Base-by-base conservation (phyloP, 2,113 vertebrate species). In the Syngnathus floridae region DNA sequence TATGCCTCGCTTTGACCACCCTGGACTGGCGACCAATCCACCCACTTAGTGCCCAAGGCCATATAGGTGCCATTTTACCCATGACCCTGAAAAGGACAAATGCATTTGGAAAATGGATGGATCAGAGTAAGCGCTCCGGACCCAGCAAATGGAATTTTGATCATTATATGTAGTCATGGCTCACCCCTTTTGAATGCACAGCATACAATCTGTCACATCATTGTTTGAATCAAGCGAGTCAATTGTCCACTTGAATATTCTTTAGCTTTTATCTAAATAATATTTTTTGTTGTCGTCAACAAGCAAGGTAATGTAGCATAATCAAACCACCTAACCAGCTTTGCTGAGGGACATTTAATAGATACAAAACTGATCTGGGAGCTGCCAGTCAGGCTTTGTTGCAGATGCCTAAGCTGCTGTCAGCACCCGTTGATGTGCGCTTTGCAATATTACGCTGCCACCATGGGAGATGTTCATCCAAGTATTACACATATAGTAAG, bases 311-410 rank as follows among this genome's bases (percentile, higher is more conserved):
- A 26, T 26, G 26, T 26, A 26, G 26, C 26, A 26, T n/a, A 55
- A 71, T 0, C 62, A 51, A 62, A 78, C 63, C 75, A 83, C 79
- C 45, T 71, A 63, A 10, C 78, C 64, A 57, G 71, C 76, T 64
- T 76, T 1, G 41, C 75, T 41, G 64, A 62, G 65, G 41, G 46
- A 79, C 64, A 75, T 75, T 64, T 77, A 79, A 83, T 84, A 79
- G 82, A 72, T 66, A 71, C 64, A 49, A 60, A 81, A 63, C 78
- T 72, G 78, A 83, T 83, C 79, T 81, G 73, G 82, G 71, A 69
- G 65, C 78, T 73, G 81, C 75, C 52, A 65, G 67, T 75, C 78
- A 62, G 66, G 70, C 70, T 16, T 66, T 64, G 60, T 67, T 57
- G 67, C 49, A 45, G 70, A 0, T 5, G 56, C 31, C 54, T 66